Conservation (phyloP, 2,888 invertebrate genomes). For the Lasioglossum villosulum region DNA sequence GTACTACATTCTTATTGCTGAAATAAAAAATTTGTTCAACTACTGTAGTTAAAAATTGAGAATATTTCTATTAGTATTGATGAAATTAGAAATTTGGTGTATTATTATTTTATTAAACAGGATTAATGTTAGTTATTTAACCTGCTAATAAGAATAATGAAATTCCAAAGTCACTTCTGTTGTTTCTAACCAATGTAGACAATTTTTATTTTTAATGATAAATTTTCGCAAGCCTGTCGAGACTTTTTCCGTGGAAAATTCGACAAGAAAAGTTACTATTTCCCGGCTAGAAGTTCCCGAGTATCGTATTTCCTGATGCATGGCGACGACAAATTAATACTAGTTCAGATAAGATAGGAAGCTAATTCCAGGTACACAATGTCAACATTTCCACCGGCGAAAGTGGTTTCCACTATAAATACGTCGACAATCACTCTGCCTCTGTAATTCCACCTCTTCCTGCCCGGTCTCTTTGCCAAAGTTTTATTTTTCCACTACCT, state of each 20-base stretch:
- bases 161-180: too few species aligned
- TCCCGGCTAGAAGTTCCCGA: too few species aligned
- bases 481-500: conserved; percentile 56
- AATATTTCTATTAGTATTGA: neutral
- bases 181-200: too few species aligned
- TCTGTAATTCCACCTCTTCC: conserved; percentile 53
- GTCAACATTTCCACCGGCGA: conserved; percentile 49
- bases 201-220: neutral
- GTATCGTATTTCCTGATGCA: neutral
- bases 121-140: too few species aligned
- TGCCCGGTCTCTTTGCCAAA: conserved; percentile 25
- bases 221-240: neutral
- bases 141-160: too few species aligned
- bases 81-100: neutral
- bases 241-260: neutral
- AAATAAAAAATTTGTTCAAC: neutral
- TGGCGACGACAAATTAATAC: neutral
- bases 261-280: neutral
- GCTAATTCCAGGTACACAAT: conserved; percentile 41
- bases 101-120: too few species aligned
- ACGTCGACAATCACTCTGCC: conserved; percentile 47
- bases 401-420: conserved; percentile 58
- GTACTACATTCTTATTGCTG: neutral
- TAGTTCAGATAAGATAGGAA: conserved; percentile 24
- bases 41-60: neutral